Evolutionary conservation across 2,888 invertebrate species (phyloP).

Genomic region (Troglohyphantes excavatus): DNA sequence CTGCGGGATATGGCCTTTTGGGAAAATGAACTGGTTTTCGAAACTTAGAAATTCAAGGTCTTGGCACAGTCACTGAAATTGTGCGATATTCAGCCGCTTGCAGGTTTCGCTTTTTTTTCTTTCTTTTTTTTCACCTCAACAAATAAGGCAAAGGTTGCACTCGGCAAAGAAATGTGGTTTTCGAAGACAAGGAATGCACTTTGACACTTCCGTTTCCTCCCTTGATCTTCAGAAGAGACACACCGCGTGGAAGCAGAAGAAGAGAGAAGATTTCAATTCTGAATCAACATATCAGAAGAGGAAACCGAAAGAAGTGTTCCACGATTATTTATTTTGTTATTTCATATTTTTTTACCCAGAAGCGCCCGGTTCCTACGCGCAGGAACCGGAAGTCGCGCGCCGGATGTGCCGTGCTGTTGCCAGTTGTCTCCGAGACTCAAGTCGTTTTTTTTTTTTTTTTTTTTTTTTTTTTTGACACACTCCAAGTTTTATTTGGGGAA

Average conservation of each 20-base stretch:
- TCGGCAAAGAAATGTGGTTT: neutral
- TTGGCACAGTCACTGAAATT: too few relatives aligned
- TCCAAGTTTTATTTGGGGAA: neutral
- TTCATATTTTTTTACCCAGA: slow-evolving; percentile 27
- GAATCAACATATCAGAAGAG: slow-evolving; percentile 45
- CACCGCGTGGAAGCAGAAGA: slow-evolving; percentile 56
- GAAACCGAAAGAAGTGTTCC: slow-evolving; percentile 20
- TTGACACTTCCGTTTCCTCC: slow-evolving; percentile 57
- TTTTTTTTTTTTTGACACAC: slow-evolving; percentile 1
- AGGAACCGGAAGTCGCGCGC: slow-evolving; percentile 44
- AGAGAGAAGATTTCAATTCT: slow-evolving; percentile 38
- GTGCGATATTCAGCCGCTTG: too few relatives aligned
- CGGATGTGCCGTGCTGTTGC: neutral
- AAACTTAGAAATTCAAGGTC: too few relatives aligned
- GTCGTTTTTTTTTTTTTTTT: too few relatives aligned
- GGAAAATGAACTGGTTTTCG: too few relatives aligned
- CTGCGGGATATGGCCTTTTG: too few relatives aligned
- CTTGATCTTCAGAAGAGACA: slow-evolving; percentile 14
- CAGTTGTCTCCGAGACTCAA: neutral
- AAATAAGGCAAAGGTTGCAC: neutral
- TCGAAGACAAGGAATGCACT: slow-evolving; percentile 34
- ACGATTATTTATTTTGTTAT: neutral
- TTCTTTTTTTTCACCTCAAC: neutral
- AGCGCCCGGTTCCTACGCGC: slow-evolving; percentile 7
- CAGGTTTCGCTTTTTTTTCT: neutral